These are phyloP conservation scores for Streptopelia turtur DNA, from an alignment of 2,797 vertebrate genomes.

Conservation along the genomic window DNA sequence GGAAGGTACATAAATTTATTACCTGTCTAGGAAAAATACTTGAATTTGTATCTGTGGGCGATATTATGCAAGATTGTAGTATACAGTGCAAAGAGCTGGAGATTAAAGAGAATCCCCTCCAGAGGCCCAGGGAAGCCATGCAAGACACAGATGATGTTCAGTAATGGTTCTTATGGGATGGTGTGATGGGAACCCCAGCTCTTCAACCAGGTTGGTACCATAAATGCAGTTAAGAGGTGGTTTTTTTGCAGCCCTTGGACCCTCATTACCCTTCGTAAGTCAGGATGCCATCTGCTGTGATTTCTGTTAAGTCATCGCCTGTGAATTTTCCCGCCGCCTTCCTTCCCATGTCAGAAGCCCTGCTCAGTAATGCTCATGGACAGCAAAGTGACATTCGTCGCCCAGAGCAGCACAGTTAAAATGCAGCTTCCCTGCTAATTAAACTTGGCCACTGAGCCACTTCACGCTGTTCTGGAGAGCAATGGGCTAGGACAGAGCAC, in stretches of 20 bases:
- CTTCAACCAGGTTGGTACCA: background rate
- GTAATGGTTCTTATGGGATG: background rate
- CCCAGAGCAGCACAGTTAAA: background rate
- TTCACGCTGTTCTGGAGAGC: background rate
- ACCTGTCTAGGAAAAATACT: background rate
- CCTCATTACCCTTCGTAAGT: background rate
- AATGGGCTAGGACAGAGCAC: background rate
- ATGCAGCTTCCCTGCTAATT: background rate
- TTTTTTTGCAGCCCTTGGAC: background rate
- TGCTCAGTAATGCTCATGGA: constrained; percentile 13
- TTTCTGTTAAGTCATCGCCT: background rate
- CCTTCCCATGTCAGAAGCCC: background rate
- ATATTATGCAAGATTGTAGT: background rate
- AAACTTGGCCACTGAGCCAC: background rate
- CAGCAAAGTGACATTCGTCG: background rate
- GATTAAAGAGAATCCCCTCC: background rate
- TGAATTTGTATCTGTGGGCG: background rate
- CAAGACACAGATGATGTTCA: background rate
- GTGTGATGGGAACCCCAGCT: background rate
- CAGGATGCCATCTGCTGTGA: background rate
- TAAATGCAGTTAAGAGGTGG: background rate
- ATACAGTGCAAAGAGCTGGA: background rate
- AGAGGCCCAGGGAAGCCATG: background rate
- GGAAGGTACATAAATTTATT: background rate
- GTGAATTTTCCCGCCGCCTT: background rate